A percentile compares a stretch with the other conserved stretches of the same genome.
Conservation (phyloP, 2,797 vertebrate species). For the Acridotheres tristis region DNA sequence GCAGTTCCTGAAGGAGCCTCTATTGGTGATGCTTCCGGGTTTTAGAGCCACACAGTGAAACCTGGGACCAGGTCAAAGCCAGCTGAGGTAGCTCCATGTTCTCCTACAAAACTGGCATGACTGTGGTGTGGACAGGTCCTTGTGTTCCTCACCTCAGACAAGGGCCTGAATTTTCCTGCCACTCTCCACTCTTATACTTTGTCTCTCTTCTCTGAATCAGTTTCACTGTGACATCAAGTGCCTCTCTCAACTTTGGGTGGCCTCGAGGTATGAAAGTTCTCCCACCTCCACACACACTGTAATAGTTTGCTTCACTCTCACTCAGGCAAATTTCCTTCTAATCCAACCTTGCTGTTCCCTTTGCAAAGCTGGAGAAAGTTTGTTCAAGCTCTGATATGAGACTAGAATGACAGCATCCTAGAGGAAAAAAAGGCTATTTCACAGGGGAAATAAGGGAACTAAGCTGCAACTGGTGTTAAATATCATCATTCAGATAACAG, state of each 20-base stretch:
- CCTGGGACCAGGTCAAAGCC: neutral
- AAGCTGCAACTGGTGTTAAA: neutral
- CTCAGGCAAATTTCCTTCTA: neutral
- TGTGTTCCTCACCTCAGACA: neutral
- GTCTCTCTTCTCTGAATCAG: neutral
- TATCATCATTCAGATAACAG: neutral
- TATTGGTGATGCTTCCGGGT: neutral
- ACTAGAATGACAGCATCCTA: neutral
- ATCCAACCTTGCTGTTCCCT: neutral
- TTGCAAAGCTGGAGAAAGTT: neutral
- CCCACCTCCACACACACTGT: rapidly evolving
- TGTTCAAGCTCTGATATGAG: neutral
- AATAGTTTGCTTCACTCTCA: neutral
- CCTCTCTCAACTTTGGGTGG: neutral
- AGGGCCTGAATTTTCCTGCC: neutral
- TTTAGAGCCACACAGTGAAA: neutral
- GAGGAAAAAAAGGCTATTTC: neutral
- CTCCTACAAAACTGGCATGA: neutral
- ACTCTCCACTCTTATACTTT: rapidly evolving
- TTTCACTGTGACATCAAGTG: rapidly evolving
- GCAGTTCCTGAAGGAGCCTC: neutral
- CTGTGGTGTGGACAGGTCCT: rapidly evolving
- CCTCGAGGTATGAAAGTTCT: neutral
- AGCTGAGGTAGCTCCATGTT: neutral
- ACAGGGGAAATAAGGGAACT: neutral